phyloP scores from a whole-genome alignment of 2,797 vertebrate species.

The Mionectes olivaceus region DNA sequence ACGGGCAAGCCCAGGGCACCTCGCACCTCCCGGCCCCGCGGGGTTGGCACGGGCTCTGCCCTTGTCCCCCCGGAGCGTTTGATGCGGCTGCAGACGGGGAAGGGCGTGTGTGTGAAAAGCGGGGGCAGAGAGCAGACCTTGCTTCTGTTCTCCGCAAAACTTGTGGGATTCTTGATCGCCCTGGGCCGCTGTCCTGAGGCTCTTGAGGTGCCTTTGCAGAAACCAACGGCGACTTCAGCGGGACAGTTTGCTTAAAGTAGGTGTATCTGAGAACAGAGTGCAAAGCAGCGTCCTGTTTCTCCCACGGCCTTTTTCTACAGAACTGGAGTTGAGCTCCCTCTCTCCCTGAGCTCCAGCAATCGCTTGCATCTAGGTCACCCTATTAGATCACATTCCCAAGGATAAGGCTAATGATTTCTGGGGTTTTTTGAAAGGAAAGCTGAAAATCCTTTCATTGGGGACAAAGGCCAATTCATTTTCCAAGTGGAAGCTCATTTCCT shows the following conservation, averaged over 20 bases:
- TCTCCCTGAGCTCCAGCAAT: background rate
- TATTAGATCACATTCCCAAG: constrained; percentile 1
- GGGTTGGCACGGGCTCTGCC: background rate
- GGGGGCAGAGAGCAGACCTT: background rate
- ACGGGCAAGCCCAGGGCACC: rapidly evolving
- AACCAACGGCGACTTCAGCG: rapidly evolving
- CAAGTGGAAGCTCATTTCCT: background rate
- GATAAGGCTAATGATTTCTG: constrained; percentile 30
- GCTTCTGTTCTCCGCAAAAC: background rate
- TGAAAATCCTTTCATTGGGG: constrained; percentile 20
- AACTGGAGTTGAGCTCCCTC: background rate
- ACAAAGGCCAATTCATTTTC: constrained; percentile 28
- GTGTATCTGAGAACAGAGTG: background rate
- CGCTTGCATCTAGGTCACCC: constrained; percentile 46
- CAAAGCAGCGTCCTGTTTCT: rapidly evolving
- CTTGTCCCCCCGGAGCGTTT: background rate
- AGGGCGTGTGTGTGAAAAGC: background rate
- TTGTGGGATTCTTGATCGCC: background rate
- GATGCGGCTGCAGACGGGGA: background rate
- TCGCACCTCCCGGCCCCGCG: background rate
- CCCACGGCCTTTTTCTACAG: background rate
- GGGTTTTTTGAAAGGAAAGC: constrained; percentile 1
- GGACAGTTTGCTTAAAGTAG: background rate
- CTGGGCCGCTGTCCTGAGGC: background rate
- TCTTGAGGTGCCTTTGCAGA: background rate